phyloP scores from a whole-genome alignment of 2,888 invertebrate species.

The Megamerina dolium region DNA sequence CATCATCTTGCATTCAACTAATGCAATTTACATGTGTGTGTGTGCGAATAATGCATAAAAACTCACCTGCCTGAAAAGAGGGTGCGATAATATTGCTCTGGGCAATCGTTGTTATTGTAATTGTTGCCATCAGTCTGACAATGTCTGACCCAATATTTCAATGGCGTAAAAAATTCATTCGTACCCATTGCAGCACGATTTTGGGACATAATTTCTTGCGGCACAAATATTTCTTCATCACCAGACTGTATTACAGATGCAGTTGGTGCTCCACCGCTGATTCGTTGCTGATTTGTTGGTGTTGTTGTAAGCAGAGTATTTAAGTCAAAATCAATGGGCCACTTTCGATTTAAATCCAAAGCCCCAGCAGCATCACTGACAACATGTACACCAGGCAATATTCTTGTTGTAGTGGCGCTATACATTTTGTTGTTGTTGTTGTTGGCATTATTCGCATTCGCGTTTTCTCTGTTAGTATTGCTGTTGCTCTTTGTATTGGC shows the following conservation, averaged over 20 bases:
- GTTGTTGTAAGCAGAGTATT: constrained; percentile 17
- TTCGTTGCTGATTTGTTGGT: constrained; percentile 5
- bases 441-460: not conserved
- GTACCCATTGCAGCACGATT: constrained; percentile 20
- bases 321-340: constrained; percentile 31
- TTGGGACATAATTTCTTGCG: constrained; percentile 31
- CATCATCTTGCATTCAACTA: too few relatives aligned
- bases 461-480: constrained; percentile 21
- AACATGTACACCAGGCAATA: not conserved
- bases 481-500: constrained; percentile 6
- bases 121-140: constrained; percentile 30
- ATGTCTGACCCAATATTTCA: constrained; percentile 31
- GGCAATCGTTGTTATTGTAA: too few relatives aligned
- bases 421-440: not conserved
- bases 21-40: too few relatives aligned
- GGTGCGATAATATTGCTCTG: constrained; percentile 31
- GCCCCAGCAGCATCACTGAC: too few relatives aligned
- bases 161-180: constrained; percentile 29
- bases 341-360: constrained; percentile 34
- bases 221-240: constrained; percentile 14
- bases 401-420: not conserved
- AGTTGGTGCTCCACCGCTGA: not conserved
- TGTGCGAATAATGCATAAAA: too few relatives aligned
- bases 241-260: constrained; percentile 1
- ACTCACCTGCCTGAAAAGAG: constrained; percentile 37